Base-by-base conservation (phyloP, 2,888 invertebrate species). In the Deroplatys truncata region DNA sequence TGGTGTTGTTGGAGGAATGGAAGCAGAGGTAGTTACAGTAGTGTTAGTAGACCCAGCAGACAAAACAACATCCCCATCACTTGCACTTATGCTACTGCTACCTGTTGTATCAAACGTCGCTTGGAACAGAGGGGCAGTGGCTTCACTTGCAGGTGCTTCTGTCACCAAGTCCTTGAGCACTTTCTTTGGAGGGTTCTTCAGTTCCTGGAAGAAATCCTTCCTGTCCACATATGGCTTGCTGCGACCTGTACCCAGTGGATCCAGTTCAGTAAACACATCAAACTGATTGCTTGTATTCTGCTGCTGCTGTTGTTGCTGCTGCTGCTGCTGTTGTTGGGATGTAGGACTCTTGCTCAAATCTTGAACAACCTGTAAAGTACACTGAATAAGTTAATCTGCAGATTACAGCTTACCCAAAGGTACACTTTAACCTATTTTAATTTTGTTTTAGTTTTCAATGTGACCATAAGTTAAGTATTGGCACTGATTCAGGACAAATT, bases 141-240 rank as follows among this genome's bases (percentile, higher is more conserved):
- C 89, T 82, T 91, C 91, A 84, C 84, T 90, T 72, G 89, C 82
- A 15, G 90, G 89, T 1, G 89, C 89, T 84, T 92, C 92, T 5
- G 92, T 92, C 90, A 96, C 96, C 93, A 98, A 95, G 94, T 98
- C 98, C 94, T 98, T 98, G 92, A 98, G 95, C 91, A 97, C 97
- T 94, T 98, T 98, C 95, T 98, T 98, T 92, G 98, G 98, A 92
- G 98, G 98, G 94, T 98, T 98, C 95, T 98, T 98, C 93, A 98
- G 95, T 94, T 98, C 98, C 95, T 98, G 98, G 95, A 98, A 98
- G 95, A 98, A 98, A 94, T 98, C 97, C 95, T 98, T 98, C 94
- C 98, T 98, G 95, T 98, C 98, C 93, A 98, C 96, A 95, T 98
- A 98, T 91, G 98, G 98, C 94, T 97, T 97, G 94, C 97, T 97